phyloP scores from a whole-genome alignment of 2,113 vertebrate species.

The Prolemur simus region DNA sequence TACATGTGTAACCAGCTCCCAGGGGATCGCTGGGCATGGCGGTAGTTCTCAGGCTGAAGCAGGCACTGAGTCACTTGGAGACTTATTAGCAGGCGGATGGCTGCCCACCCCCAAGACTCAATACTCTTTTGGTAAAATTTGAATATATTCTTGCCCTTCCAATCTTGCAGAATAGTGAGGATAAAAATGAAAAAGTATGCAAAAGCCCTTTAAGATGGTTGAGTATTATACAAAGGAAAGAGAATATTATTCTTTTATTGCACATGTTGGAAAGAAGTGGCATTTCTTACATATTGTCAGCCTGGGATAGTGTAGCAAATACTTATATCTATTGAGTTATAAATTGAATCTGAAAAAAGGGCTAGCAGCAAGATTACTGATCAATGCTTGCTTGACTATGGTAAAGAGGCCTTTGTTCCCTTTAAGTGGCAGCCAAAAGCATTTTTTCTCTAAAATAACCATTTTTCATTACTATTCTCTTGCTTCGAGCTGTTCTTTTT shows the following conservation, averaged over 20 bases:
- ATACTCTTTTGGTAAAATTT: background rate
- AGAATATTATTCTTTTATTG: background rate
- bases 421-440: background rate
- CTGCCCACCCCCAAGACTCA: background rate
- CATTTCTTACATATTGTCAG: background rate
- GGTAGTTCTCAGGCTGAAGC: background rate
- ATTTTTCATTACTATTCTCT: background rate
- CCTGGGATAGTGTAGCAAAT: background rate
- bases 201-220: background rate
- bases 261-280: background rate
- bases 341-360: background rate
- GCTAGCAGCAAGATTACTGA: background rate
- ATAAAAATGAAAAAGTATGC: background rate
- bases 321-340: background rate
- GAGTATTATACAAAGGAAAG: background rate
- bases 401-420: background rate
- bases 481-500: background rate
- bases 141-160: background rate
- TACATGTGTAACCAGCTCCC: background rate
- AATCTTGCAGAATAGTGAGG: background rate
- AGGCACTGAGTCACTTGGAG: background rate
- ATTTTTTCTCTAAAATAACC: constrained; percentile 19
- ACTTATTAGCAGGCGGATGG: background rate
- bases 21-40: background rate
- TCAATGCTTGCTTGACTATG: background rate